Evolutionary conservation across 2,888 invertebrate species (phyloP).

Genomic region (Tineola bisselliella): DNA sequence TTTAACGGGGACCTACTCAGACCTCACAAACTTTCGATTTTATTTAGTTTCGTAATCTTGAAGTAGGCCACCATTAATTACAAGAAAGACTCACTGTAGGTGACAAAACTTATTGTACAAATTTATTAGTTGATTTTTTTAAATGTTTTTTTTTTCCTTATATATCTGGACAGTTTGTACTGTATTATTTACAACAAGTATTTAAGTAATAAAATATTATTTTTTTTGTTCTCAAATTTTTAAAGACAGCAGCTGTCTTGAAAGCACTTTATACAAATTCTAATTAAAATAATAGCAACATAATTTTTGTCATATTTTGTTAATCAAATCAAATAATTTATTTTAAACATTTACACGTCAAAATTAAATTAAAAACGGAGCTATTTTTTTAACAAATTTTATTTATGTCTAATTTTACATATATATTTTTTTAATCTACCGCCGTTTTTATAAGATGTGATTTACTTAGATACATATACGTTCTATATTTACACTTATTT

Average conservation of each 20-base stretch:
- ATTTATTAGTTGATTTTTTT: no score
- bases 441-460: constrained; percentile 25
- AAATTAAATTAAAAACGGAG: background rate
- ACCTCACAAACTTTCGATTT: no score
- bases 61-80: no score
- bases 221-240: constrained; percentile 20
- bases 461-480: background rate
- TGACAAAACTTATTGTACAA: no score
- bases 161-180: no score
- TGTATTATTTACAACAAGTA: background rate
- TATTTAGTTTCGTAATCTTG: no score
- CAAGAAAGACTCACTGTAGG: no score
- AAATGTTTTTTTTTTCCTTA: no score
- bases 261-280: constrained; percentile 48
- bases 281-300: constrained; percentile 19
- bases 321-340: background rate
- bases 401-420: constrained; percentile 21
- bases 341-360: background rate
- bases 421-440: constrained; percentile 25
- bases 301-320: background rate
- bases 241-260: constrained; percentile 56
- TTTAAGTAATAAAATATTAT: constrained; percentile 22
- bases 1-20: no score
- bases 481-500: constrained; percentile 8
- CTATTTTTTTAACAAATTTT: background rate